Base-by-base conservation (phyloP, 2,888 invertebrate genomes). In the Branchinecta sandiegonensis region DNA sequence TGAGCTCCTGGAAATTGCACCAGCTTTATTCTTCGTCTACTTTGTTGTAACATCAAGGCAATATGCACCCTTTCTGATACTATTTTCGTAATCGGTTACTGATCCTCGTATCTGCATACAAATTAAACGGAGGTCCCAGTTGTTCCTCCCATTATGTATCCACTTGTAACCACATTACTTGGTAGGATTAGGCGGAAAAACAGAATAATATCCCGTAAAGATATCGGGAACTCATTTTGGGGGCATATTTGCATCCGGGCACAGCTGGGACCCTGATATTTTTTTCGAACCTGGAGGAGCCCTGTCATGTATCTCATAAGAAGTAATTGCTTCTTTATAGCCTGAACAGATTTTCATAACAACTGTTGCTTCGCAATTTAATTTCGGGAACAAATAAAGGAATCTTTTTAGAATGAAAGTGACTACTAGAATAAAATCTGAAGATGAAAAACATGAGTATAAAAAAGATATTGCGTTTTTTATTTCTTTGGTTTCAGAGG, bases 241-340 rank as follows among this genome's bases (percentile, higher is more conserved):
- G 37, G n/a, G 63, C 11, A 56, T 56, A 56, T 56, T 56, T 56
- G 63, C 63, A 56, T 56, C n/a, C 14, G 23, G n/a, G 63, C 23
- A 56, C 63, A 56, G 63, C 63, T 56, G 63, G 63, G 63, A 56
- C 23, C 23, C n/a, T 11, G 63, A 17, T 56, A 17, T 56, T 56
- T 56, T 56, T 23, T 56, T 56, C 63, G 8, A 10, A 56, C 23
- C 63, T n/a, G 63, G 63, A 56, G n/a, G 14, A n/a, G 14, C 63
- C 63, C 23, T 56, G 63, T 56, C 63, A 56, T 56, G 63, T 56
- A 56, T 56, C 63, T 56, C 63, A 56, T 56, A 56, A 56, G 63
- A 56, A 56, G 63, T 56, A 56, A 56, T 56, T 56, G 63, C 23
- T 56, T 56, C 63, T 56, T 56, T 56, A 56, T 56, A n/a, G 63